Percentiles rank a stretch among this genome's conserved stretches.
Conservation (phyloP, 2,797 vertebrate species). For the Adrianichthys oophorus region DNA sequence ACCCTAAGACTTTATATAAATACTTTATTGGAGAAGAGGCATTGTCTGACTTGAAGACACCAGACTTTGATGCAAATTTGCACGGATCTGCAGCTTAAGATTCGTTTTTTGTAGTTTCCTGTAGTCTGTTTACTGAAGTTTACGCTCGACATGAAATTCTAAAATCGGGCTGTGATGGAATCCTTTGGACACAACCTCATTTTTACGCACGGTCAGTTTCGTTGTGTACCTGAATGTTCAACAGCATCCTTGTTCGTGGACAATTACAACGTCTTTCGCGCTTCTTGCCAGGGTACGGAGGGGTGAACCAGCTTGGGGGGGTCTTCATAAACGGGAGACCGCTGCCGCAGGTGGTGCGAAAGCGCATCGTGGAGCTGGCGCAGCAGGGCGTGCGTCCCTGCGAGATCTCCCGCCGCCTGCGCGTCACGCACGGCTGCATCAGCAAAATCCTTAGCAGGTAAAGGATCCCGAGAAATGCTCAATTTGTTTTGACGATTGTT, state of each 20-base stretch:
- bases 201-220: constrained; percentile 86
- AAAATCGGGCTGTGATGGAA: constrained; percentile 78
- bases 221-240: not conserved
- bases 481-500: no score
- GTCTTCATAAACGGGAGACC: constrained; percentile 92
- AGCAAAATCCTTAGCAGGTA: constrained; percentile 93
- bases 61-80: no score
- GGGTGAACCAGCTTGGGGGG: constrained; percentile 92
- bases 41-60: no score
- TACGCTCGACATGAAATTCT: not conserved
- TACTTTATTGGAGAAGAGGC: no score
- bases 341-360: constrained; percentile 85
- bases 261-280: no score
- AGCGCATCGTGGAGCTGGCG: constrained; percentile 90
- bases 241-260: no score
- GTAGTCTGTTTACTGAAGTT: no score
- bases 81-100: no score
- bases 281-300: constrained; percentile 78
- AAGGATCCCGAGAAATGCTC: constrained; percentile 10
- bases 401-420: constrained; percentile 74
- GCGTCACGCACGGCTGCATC: constrained; percentile 92
- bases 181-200: constrained; percentile 87
- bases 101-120: no score
- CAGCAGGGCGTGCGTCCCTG: constrained; percentile 87
- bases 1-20: not conserved